Evolutionary conservation across 2,113 vertebrate genomes (phyloP).

Genomic region (Amphiprion ocellaris): DNA sequence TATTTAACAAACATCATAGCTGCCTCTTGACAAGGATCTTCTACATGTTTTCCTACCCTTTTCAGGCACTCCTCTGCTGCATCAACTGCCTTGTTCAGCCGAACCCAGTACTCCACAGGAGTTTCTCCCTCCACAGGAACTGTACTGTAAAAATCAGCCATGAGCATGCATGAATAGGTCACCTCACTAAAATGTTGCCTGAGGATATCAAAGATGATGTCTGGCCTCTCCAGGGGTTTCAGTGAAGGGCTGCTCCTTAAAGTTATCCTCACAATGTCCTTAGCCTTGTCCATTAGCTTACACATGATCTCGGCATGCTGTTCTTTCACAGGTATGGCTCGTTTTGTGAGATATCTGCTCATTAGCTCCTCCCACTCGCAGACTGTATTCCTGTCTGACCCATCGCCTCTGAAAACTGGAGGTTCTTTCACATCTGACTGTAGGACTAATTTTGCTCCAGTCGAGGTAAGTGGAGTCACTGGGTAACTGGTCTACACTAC

Average conservation of each 20-base stretch:
- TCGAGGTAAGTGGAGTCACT: neutral
- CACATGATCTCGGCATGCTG: slow-evolving; percentile 19
- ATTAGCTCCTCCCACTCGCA: slow-evolving; percentile 33
- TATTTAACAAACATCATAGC: slow-evolving; percentile 62
- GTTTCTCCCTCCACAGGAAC: slow-evolving; percentile 28
- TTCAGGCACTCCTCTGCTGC: slow-evolving; percentile 41
- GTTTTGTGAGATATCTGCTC: slow-evolving; percentile 11
- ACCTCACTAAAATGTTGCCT: slow-evolving; percentile 41
- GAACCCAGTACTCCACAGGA: slow-evolving; percentile 47
- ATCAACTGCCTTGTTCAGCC: slow-evolving; percentile 49
- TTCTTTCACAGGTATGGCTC: neutral
- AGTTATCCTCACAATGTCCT: slow-evolving; percentile 45
- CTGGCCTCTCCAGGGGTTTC: slow-evolving; percentile 18
- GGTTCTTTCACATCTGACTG: slow-evolving; percentile 34
- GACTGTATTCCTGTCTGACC: slow-evolving; percentile 1
- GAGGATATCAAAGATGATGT: slow-evolving; percentile 38
- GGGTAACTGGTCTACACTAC: neutral
- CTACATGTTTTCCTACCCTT: slow-evolving; percentile 25
- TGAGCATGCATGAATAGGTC: slow-evolving; percentile 48
- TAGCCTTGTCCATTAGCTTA: slow-evolving; percentile 43
- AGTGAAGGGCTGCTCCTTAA: slow-evolving; percentile 15
- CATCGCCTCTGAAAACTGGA: slow-evolving; percentile 29
- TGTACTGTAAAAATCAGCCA: slow-evolving; percentile 55
- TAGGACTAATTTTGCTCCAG: slow-evolving; percentile 22
- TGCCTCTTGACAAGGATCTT: slow-evolving; percentile 33